phyloP scores from a whole-genome alignment of 2,888 invertebrate genomes.

The Leptinotarsa juncta region DNA sequence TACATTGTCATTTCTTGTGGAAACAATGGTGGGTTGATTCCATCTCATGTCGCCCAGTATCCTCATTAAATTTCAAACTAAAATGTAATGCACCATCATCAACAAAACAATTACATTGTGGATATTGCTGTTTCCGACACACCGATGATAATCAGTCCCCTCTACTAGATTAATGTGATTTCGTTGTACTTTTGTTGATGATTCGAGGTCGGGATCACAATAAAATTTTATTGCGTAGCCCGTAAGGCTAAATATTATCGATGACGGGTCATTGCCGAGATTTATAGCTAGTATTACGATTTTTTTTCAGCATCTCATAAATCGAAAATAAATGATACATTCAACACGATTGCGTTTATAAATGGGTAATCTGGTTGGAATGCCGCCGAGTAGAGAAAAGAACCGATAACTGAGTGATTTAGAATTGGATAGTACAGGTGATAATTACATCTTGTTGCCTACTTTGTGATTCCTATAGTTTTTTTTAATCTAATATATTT shows the following conservation, averaged over 20 bases:
- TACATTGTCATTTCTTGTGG: background rate
- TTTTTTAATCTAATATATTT: too few species aligned
- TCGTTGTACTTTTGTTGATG: slow-evolving; percentile 18
- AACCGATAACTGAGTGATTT: background rate
- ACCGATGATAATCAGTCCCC: slow-evolving; percentile 16
- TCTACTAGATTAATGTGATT: slow-evolving; percentile 20
- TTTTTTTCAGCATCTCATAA: slow-evolving; percentile 8
- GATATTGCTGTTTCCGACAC: slow-evolving; percentile 21
- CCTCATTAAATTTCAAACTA: background rate
- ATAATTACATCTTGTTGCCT: background rate
- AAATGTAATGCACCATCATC: background rate
- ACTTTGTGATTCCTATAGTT: background rate
- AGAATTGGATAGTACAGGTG: slow-evolving; percentile 8
- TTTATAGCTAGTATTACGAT: slow-evolving; percentile 11
- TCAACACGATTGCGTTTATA: slow-evolving; percentile 4
- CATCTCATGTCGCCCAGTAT: background rate
- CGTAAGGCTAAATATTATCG: slow-evolving; percentile 22
- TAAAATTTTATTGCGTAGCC: slow-evolving; percentile 24
- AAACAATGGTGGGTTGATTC: slow-evolving; percentile 1
- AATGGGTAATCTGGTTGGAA: background rate
- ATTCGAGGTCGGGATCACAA: slow-evolving; percentile 13
- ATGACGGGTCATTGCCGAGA: slow-evolving; percentile 22
- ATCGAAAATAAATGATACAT: slow-evolving; percentile 13
- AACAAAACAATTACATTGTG: slow-evolving; percentile 11
- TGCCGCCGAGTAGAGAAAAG: background rate